These are phyloP conservation scores for Echiichthys vipera DNA, from an alignment of 2,797 vertebrate species.

Conservation along the genomic window DNA sequence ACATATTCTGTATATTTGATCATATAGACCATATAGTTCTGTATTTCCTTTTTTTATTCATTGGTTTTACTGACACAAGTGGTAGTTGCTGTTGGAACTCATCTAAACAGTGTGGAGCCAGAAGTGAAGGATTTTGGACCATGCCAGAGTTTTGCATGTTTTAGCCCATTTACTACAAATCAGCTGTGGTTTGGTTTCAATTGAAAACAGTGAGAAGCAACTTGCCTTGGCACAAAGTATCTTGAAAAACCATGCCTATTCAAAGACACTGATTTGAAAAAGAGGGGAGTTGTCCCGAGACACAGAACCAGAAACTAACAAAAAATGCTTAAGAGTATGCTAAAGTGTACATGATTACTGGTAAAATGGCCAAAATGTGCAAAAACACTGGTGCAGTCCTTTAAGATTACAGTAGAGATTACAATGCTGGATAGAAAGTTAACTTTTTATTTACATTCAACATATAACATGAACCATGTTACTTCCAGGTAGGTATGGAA, in stretches of 20 bases:
- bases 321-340: background rate
- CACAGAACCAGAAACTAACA: background rate
- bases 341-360: background rate
- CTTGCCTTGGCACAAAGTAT: too few species aligned
- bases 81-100: slow-evolving; percentile 37
- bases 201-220: too few species aligned
- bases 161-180: slow-evolving; percentile 20
- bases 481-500: slow-evolving; percentile 26
- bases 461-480: slow-evolving; percentile 8
- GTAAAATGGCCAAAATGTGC: background rate
- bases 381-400: slow-evolving; percentile 1
- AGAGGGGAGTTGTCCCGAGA: background rate
- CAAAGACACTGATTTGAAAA: too few species aligned
- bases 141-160: background rate
- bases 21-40: slow-evolving; percentile 42
- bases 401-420: slow-evolving; percentile 13
- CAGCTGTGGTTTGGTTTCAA: background rate
- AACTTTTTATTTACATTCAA: slow-evolving; percentile 23
- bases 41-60: slow-evolving; percentile 3
- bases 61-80: slow-evolving; percentile 42
- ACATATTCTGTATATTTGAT: slow-evolving; percentile 51
- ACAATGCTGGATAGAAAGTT: slow-evolving; percentile 62
- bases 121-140: slow-evolving; percentile 21
- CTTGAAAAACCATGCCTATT: slow-evolving; percentile 7
- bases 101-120: slow-evolving; percentile 30